Base-by-base conservation (phyloP, 2,888 invertebrate genomes). In the Cabera pusaria region DNA sequence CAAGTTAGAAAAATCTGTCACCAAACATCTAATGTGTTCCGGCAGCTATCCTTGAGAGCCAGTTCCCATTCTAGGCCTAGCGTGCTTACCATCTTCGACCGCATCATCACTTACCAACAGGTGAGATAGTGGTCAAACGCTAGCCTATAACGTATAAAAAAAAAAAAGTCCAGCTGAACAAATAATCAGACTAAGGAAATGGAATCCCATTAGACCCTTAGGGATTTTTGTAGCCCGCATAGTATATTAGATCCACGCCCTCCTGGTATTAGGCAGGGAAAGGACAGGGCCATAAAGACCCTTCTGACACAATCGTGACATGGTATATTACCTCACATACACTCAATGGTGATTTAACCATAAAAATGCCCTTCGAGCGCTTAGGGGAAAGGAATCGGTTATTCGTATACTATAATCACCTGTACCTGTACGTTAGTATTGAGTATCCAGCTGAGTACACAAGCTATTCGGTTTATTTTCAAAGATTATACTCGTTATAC, bases 321-420 rank as follows among this genome's bases (percentile, higher is more conserved):
- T 55, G 55, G 55, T 56, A 63, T 51, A 44, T 56, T 45, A 37
- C 56, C 52, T 53, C 44, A 49, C 58, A 60, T 63, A 51, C 45
- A 45, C 52, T 48, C 49, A 43, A 27, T 20, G 23, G 34, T 44
- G 29, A 41, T 35, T 32, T 26, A 33, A 39, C 31, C 33, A 37
- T 49, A 32, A 45, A 44, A 35, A 44, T 35, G n/a, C n/a, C 29
- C 20, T 27, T 28, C 26, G 26, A 34, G 43, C 22, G 20, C 22
- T 23, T 33, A 26, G 32, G 20, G 6, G 27, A 39, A 43, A 29
- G 29, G 37, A 37, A 52, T 44, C 42, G n/a, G n/a, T n/a, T n/a
- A n/a, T n/a, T n/a, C n/a, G n/a, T n/a, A n/a, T n/a, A n/a, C n/a
- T n/a, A n/a, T n/a, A n/a, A n/a, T n/a, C n/a, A n/a, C n/a, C n/a